Conservation (phyloP, 2,113 vertebrate species). For the Xenus cinereus region DNA sequence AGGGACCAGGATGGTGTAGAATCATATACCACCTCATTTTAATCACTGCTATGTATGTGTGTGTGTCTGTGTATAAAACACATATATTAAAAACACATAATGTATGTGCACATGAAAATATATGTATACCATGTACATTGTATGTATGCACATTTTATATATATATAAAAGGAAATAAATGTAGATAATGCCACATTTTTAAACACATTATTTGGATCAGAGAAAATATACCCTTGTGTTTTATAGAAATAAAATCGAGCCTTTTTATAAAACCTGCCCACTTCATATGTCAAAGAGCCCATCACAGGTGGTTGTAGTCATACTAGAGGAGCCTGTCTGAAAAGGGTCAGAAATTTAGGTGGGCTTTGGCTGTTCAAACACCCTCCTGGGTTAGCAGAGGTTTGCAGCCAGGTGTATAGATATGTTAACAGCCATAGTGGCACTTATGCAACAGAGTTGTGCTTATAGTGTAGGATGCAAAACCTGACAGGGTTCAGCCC, state of each 20-base stretch:
- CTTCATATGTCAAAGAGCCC: neutral
- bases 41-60: neutral
- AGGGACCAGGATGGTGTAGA: neutral
- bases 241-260: neutral
- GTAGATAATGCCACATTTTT: neutral
- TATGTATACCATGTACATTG: neutral
- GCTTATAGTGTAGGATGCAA: neutral
- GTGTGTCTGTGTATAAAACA: neutral
- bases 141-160: neutral
- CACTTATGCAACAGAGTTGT: neutral
- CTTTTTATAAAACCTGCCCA: neutral
- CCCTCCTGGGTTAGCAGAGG: neutral
- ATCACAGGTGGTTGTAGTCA: neutral
- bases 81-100: neutral
- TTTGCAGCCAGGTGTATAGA: neutral
- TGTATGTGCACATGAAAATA: neutral
- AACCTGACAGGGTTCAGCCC: neutral
- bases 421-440: fast-evolving
- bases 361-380: neutral
- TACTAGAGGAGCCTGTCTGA: neutral
- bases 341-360: neutral
- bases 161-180: neutral
- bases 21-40: neutral
- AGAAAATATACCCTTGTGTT: neutral
- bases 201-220: neutral